Evolutionary conservation across 2,113 vertebrate genomes (phyloP).

Genomic region (Lanius collurio): DNA sequence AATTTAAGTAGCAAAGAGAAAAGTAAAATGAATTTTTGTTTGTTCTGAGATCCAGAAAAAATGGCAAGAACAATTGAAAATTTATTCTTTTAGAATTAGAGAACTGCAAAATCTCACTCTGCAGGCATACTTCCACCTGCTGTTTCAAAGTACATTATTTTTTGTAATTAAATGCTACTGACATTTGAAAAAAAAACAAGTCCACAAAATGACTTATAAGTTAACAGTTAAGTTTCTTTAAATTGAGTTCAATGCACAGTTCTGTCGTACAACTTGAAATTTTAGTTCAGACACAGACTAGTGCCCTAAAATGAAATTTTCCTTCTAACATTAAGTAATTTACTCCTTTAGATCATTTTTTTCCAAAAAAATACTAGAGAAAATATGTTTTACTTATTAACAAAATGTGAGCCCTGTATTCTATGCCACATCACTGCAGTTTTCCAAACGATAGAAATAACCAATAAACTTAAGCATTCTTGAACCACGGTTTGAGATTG

Average conservation of each 20-base stretch:
- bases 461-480: conserved; percentile 2
- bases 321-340: background rate
- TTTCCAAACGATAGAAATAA: background rate
- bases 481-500: background rate
- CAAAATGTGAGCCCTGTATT: background rate
- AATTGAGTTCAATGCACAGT: background rate
- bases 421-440: background rate
- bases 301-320: background rate
- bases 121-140: background rate
- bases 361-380: background rate
- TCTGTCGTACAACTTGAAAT: background rate
- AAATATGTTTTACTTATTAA: background rate
- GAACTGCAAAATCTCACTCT: background rate
- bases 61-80: conserved; percentile 19
- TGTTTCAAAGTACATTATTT: background rate
- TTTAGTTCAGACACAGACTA: background rate
- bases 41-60: conserved; percentile 34
- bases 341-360: background rate
- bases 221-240: background rate
- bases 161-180: background rate
- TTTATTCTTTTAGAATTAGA: background rate
- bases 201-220: background rate
- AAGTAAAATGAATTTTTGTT: conserved; percentile 40
- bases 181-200: background rate
- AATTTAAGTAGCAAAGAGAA: conserved; percentile 27